Evolutionary conservation across 2,888 invertebrate genomes (phyloP).

Genomic region (Agonopterix heracliana): DNA sequence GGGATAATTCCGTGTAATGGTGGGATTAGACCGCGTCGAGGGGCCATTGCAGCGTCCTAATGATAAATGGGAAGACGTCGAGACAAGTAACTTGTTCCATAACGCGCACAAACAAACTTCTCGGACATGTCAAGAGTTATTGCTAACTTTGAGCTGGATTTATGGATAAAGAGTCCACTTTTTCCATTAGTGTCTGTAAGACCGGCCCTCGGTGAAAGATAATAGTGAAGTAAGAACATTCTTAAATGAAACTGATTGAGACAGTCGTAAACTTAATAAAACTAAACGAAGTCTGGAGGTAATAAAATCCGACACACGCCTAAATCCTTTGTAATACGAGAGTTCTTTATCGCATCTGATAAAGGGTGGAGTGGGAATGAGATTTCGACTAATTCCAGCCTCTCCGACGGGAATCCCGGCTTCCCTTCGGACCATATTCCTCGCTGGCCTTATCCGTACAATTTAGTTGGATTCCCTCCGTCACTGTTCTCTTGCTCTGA

Average conservation of each 20-base stretch:
- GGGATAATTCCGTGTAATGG: slow-evolving; percentile 54
- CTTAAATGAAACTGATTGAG: not conserved
- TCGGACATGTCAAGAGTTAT: slow-evolving; percentile 24
- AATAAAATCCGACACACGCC: slow-evolving; percentile 32
- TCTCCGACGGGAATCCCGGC: slow-evolving; percentile 29
- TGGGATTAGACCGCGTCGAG: slow-evolving; percentile 42
- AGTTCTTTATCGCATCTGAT: slow-evolving; percentile 38
- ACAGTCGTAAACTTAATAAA: not conserved
- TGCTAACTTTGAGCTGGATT: slow-evolving; percentile 25
- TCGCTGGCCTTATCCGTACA: slow-evolving; percentile 23
- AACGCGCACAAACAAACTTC: slow-evolving; percentile 26
- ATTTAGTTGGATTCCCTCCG: slow-evolving; percentile 29
- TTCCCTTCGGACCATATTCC: slow-evolving; percentile 36
- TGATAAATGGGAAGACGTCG: slow-evolving; percentile 48
- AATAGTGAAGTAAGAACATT: too few species aligned
- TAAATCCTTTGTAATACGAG: slow-evolving; percentile 28
- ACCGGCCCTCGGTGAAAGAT: too few species aligned
- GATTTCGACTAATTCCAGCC: slow-evolving; percentile 48
- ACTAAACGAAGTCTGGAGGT: slow-evolving; percentile 11
- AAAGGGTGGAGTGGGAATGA: slow-evolving; percentile 33
- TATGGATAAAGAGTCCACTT: slow-evolving; percentile 10
- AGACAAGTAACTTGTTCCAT: slow-evolving; percentile 30
- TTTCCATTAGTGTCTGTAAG: not conserved
- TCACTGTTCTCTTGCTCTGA: slow-evolving; percentile 17
- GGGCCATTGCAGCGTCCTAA: slow-evolving; percentile 31